phyloP scores from a whole-genome alignment of 2,888 invertebrate species.

The Panopea generosa region DNA sequence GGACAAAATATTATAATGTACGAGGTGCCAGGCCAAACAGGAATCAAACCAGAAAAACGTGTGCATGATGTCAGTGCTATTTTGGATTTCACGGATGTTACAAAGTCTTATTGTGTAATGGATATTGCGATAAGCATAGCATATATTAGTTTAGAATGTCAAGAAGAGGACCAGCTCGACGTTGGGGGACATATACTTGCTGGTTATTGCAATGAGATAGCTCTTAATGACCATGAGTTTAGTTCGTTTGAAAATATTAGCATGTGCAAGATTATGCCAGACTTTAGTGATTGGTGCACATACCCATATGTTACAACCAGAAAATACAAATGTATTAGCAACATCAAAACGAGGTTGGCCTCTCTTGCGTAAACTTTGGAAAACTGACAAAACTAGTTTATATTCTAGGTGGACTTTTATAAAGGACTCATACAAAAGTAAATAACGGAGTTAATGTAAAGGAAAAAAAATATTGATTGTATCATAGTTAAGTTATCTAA shows the following conservation, averaged over 20 bases:
- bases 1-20: constrained; percentile 93
- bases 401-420: too few species aligned
- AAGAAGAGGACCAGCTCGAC: constrained; percentile 86
- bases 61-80: too few species aligned
- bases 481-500: too few species aligned
- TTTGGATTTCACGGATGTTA: constrained; percentile 94
- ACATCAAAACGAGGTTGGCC: constrained; percentile 86
- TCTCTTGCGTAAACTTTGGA: constrained; percentile 74
- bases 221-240: constrained; percentile 89
- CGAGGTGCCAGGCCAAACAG: constrained; percentile 80
- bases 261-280: constrained; percentile 93
- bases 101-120: constrained; percentile 89
- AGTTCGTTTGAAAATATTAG: constrained; percentile 89
- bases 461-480: too few species aligned
- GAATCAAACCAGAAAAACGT: constrained; percentile 54
- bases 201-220: constrained; percentile 90
- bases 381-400: too few species aligned
- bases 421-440: too few species aligned
- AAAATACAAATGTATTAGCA: constrained; percentile 91
- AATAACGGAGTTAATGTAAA: too few species aligned
- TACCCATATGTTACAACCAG: constrained; percentile 90
- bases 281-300: constrained; percentile 93
- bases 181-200: constrained; percentile 88
- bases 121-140: constrained; percentile 93
- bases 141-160: constrained; percentile 91